Base-by-base conservation (phyloP, 2,888 invertebrate species). In the Sclerodermus sp. region DNA sequence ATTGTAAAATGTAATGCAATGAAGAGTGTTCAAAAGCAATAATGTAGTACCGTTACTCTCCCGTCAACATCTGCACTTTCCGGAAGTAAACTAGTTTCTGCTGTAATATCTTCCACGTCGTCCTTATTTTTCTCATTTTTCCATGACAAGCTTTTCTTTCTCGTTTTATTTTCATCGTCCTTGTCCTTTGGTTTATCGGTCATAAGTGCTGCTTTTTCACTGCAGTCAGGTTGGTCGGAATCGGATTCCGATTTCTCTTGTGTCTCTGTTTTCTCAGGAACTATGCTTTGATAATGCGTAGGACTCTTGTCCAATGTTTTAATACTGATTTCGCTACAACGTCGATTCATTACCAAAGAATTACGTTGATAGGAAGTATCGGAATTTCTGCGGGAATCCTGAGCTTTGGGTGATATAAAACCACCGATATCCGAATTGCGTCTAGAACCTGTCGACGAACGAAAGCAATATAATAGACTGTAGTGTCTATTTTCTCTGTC, bases 131-230 rank as follows among this genome's bases (percentile, higher is more conserved):
- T 69, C 14, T 74, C 73, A 29, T 60, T 70, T 46, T 78, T 78
- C 80, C 80, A 80, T 1, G 79, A 77, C 15, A 80, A 58, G 44
- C 76, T 80, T 50, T 80, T 80, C 58, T 79, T 80, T 3, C 73
- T 63, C 12, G 42, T 36, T 48, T 68, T 71, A 1, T 53, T 43
- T 34, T 70, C 66, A n/a, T 69, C 66, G 1, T 61, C 63, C 37
- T 68, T 70, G 1, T 58, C 59, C 30, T 63, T 66, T 1, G 55
- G 46, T 40, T 69, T 71, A 3, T 73, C 68, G 2, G 49, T 60
- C 71, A 77, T 70, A 2, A 76, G 49, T 2, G 76, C 68, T 0
- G 70, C 74, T 45, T 73, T 76, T 43, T 77, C 76, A 32, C 63
- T 73, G 42, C 70, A 75, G 49, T 77, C 75, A 13, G 67, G 72